Evolutionary conservation across 1,140 invertebrate genomes (phyloP), one percentile per base, ranked within the genome.

Genomic region (Heliconius congener): DNA sequence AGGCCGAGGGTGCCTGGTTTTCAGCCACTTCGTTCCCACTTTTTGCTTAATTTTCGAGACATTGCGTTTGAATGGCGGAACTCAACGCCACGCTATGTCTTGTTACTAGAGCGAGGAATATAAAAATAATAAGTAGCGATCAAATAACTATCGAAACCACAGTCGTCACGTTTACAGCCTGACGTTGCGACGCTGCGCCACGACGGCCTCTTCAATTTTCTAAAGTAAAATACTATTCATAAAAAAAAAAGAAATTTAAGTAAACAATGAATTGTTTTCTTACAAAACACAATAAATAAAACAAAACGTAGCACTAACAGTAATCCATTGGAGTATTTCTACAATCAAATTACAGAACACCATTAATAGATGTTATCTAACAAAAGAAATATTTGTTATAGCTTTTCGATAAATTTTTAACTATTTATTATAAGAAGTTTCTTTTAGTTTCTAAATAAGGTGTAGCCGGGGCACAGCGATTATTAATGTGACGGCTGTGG

Each of bases 321-420:
- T 66, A 27, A 30, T 57, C 39, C 23, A 50, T 74, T 50, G 73
- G 34, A 42, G 3, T 23, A 74, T 50, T 74, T 74, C 23, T 42
- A 75, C 74, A 75, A 75, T 75, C 74, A 39, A 75, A 75, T 75
- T 46, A 66, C 74, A 37, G 13, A 30, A 39, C 34, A 52, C 50
- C 37, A 66, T 75, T 66, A 75, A 34, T 57, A 66, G 74, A 75
- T 75, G 34, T 23, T 75, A 75, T 75, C 74, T 60, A 6, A 27
- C 55, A 75, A 60, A 60, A 42, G 13, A 42, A 75, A 57, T 16
- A 27, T 60, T 60, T 60, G 57, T 60, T 60, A 37, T 39, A 11
- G 74, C 52, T 71, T 60, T 60, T 60, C 57, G 3, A 60, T 60
- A 60, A 8, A 60, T 60, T 60, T 60, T 60, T 60, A 27, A 27